Evolutionary conservation across 2,113 vertebrate genomes (phyloP).

Genomic region (Indicator maculatus): DNA sequence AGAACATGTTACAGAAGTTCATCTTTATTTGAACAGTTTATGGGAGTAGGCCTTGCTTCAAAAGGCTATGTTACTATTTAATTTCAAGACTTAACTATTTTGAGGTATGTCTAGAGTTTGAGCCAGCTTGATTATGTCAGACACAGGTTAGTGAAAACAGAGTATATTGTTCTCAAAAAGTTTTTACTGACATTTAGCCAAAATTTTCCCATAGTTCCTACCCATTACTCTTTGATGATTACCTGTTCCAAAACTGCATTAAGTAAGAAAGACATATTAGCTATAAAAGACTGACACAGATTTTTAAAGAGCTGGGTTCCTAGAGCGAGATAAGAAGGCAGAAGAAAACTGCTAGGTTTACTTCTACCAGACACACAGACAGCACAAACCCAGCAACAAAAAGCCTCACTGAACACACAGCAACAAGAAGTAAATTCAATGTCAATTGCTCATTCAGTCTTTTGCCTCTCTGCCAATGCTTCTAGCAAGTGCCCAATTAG

Average conservation of each 20-base stretch:
- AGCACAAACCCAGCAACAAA: neutral
- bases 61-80: neutral
- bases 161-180: neutral
- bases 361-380: neutral
- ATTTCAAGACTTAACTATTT: neutral
- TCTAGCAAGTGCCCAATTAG: slow-evolving; percentile 52
- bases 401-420: neutral
- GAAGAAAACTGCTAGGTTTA: neutral
- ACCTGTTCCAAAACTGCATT: neutral
- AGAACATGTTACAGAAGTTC: neutral
- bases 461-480: slow-evolving; percentile 46
- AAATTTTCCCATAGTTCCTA: neutral
- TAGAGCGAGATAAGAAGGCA: neutral
- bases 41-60: neutral
- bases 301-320: neutral
- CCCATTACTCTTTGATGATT: neutral
- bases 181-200: slow-evolving; percentile 6
- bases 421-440: slow-evolving; percentile 18
- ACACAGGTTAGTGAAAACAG: neutral
- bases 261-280: neutral
- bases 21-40: neutral
- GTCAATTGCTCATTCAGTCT: slow-evolving; percentile 24
- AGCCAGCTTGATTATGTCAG: neutral
- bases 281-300: neutral
- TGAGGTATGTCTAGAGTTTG: neutral